Evolutionary conservation across 2,113 vertebrate species (phyloP).

Genomic region (Onychostoma macrolepis): DNA sequence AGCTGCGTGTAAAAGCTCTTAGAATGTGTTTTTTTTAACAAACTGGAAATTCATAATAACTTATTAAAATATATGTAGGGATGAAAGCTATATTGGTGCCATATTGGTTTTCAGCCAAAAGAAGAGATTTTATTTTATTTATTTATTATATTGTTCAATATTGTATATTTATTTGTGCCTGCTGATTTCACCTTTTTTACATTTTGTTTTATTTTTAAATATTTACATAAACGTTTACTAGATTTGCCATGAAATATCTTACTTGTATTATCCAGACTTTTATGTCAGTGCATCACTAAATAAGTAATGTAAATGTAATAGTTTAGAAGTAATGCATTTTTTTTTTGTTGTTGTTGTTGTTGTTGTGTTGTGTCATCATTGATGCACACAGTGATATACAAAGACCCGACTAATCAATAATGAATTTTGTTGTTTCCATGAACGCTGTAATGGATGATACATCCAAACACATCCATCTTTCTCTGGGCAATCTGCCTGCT

Average conservation of each 20-base stretch:
- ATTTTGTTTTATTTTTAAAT: background rate
- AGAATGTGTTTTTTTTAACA: background rate
- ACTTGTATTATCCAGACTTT: background rate
- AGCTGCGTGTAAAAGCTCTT: background rate
- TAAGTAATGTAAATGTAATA: background rate
- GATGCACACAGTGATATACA: background rate
- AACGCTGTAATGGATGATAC: background rate
- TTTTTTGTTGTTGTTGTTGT: background rate
- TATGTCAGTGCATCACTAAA: background rate
- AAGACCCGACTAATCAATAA: background rate
- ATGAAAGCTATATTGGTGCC: background rate
- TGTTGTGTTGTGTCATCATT: background rate
- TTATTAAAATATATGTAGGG: background rate
- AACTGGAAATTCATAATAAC: background rate
- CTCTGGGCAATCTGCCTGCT: background rate
- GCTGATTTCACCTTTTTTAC: background rate
- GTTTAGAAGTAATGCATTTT: background rate
- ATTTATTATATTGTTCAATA: background rate
- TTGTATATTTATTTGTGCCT: background rate
- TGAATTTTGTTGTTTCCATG: background rate
- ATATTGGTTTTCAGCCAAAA: background rate
- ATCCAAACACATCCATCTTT: conserved; percentile 3
- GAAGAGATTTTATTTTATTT: background rate
- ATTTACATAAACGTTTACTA: background rate
- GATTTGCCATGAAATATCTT: background rate